phyloP scores from a whole-genome alignment of 2,888 invertebrate genomes.

The Drosophila demipolita region DNA sequence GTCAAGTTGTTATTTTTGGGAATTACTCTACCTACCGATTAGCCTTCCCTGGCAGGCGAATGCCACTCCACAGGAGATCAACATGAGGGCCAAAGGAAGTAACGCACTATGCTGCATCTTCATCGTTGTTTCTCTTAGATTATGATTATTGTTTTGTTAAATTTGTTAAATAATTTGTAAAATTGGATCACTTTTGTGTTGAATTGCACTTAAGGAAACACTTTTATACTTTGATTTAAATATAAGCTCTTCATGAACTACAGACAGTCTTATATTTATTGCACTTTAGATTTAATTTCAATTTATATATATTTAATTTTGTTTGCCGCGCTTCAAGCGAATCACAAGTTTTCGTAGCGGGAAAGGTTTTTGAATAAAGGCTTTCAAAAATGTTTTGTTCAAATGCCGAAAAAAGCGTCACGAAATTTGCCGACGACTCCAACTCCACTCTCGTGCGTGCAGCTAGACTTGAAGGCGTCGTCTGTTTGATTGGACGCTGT shows the following conservation, averaged over 20 bases:
- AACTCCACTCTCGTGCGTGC: slow-evolving; percentile 83
- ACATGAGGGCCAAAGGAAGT: slow-evolving; percentile 62
- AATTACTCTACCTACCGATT: slow-evolving; percentile 75
- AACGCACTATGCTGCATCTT: slow-evolving; percentile 69
- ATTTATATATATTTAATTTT: slow-evolving; percentile 41
- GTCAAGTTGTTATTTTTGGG: slow-evolving; percentile 2
- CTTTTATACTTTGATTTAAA: slow-evolving; percentile 38
- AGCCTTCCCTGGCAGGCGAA: slow-evolving; percentile 82
- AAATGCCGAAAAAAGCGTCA: slow-evolving; percentile 65
- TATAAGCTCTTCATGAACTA: slow-evolving; percentile 72
- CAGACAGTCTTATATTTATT: slow-evolving; percentile 72
- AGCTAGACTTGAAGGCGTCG: slow-evolving; percentile 86
- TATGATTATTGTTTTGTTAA: slow-evolving; percentile 1
- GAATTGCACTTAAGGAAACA: slow-evolving; percentile 38
- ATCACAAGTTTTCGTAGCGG: slow-evolving; percentile 24
- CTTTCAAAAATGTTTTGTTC: slow-evolving; percentile 43
- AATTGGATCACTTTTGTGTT: slow-evolving; percentile 27
- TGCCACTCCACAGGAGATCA: slow-evolving; percentile 75
- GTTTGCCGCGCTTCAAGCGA: slow-evolving; percentile 47
- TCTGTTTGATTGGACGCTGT: slow-evolving; percentile 84
- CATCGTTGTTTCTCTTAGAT: slow-evolving; percentile 29
- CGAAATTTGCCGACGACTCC: slow-evolving; percentile 78
- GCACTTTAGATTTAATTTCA: slow-evolving; percentile 49
- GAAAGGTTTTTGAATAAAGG: slow-evolving; percentile 1
- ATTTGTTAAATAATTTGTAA: background rate